A percentile compares a stretch with the other conserved stretches of the same genome.
Evolutionary conservation across 2,888 invertebrate species (phyloP).

Genomic region (Drosophila gaucha): DNA sequence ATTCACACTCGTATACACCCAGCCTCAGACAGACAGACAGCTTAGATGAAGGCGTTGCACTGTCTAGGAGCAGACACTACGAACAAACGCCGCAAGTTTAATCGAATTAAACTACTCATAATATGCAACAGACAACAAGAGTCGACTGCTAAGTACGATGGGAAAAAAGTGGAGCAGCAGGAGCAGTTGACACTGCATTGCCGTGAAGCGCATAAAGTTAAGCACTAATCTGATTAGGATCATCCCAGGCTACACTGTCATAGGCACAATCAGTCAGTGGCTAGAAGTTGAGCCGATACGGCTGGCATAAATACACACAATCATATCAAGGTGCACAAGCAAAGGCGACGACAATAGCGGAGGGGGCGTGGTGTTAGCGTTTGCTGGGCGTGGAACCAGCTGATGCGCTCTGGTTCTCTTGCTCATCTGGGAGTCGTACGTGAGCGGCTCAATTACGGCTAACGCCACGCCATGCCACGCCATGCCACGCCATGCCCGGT

Average conservation of each 20-base stretch:
- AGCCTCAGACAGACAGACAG: constrained; percentile 22
- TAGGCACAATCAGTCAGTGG: constrained; percentile 40
- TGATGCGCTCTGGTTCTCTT: constrained; percentile 51
- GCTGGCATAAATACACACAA: constrained; percentile 16
- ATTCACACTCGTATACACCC: background rate
- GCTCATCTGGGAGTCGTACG: constrained; percentile 59
- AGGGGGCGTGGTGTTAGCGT: background rate
- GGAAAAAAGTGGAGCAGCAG: constrained; percentile 1
- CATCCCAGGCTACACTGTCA: constrained; percentile 44
- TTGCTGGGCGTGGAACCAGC: constrained; percentile 53
- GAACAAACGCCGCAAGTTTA: constrained; percentile 76
- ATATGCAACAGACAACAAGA: constrained; percentile 80
- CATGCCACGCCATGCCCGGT: constrained; percentile 24
- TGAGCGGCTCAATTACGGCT: constrained; percentile 73
- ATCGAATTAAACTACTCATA: constrained; percentile 83
- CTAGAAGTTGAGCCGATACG: constrained; percentile 32
- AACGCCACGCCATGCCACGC: constrained; percentile 15
- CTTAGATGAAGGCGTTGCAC: constrained; percentile 44
- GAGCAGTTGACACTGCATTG: constrained; percentile 15
- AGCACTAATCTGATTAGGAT: constrained; percentile 83
- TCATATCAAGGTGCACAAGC: constrained; percentile 34
- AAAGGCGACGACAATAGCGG: background rate
- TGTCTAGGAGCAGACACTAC: constrained; percentile 41
- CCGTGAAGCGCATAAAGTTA: constrained; percentile 77
- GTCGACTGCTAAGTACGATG: constrained; percentile 17